Conservation (phyloP, 30 jellyfish, hydroid and myxozoan species). For the Pseudorhiza aurosa region DNA sequence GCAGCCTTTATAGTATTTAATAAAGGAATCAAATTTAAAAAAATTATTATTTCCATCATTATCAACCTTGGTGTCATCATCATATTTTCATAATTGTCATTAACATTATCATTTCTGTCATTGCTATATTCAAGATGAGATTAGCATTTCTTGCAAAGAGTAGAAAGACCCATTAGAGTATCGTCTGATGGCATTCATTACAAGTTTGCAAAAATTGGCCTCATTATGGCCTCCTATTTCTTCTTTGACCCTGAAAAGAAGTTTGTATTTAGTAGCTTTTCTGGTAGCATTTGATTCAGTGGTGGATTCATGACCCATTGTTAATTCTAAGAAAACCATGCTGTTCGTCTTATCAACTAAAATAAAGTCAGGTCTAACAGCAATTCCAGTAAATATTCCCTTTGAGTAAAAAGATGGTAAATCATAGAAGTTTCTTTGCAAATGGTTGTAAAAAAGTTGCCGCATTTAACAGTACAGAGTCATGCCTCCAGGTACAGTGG, state of each 20-base stretch:
- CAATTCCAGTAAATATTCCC: conserved; percentile 11
- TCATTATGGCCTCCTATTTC: not conserved
- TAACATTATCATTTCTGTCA: too few relatives aligned
- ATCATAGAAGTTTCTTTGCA: conserved; percentile 5
- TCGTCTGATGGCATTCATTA: not conserved
- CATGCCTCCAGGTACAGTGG: not conserved
- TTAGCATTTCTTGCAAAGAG: too few relatives aligned
- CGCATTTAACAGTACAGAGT: conserved; percentile 7
- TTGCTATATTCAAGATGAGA: too few relatives aligned
- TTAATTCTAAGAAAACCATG: not conserved
- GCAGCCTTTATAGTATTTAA: too few relatives aligned
- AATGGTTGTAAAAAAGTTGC: conserved; percentile 1
- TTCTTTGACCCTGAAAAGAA: not conserved
- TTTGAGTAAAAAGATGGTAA: not conserved
- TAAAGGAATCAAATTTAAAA: too few relatives aligned
- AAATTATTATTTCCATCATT: too few relatives aligned
- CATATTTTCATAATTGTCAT: too few relatives aligned
- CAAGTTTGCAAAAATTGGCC: conserved; percentile 3
- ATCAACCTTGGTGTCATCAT: too few relatives aligned
- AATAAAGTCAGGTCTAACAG: not conserved
- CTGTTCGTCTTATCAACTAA: not conserved
- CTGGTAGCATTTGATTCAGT: conserved; percentile 16
- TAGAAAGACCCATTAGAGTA: too few relatives aligned
- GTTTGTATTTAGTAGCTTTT: conserved; percentile 4
- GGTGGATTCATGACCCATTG: conserved; percentile 20